Evolutionary conservation across 2,888 invertebrate genomes (phyloP), one percentile per base, ranked within the genome.

Genomic region (Acleris holmiana): DNA sequence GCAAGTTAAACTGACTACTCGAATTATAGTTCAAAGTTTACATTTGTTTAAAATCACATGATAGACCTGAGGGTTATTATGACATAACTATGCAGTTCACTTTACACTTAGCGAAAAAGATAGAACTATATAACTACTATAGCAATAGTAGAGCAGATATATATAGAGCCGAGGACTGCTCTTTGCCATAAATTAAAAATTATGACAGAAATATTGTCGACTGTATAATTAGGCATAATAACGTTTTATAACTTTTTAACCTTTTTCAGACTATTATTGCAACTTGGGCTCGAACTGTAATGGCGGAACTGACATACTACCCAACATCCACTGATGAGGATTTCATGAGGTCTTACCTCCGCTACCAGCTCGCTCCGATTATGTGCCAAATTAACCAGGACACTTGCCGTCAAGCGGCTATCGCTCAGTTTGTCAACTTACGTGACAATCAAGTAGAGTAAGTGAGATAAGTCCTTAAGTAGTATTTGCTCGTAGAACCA

Each of bases 301-400:
- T 91, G 72, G 60, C 0, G 0, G 58, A 74, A 0, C 67, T 92
- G 2, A 76, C 74, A 0, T 91, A 91, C 74, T 40, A 60, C 7
- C 83, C 84, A 0, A 29, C 46, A 0, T 0, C 66, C 0, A 63
- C 63, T 1, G 17, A 44, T 4, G 91, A 91, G 18, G 25, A 69
- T 1, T 92, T 88, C 75, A 90, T 91, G 88, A 72, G 71, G 2
- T 82, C 87, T 0, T 91, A 89, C 71, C 74, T 90, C 44, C 84
- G 91, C 8, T 86, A 76, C 67, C 86, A 88, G 67, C 58, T 92
- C 17, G 89, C 88, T 0, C 88, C 90, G 0, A 53, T 84, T 0
- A 73, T 89, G 72, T 92, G 92, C 56, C 67, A 70, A 15, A 71
- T 88, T 10, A 74, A 78, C 0, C 81, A 78, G 0, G 17, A 44